Evolutionary conservation across 2,888 invertebrate species (phyloP).

Genomic region (Scelioninae gen. 2): DNA sequence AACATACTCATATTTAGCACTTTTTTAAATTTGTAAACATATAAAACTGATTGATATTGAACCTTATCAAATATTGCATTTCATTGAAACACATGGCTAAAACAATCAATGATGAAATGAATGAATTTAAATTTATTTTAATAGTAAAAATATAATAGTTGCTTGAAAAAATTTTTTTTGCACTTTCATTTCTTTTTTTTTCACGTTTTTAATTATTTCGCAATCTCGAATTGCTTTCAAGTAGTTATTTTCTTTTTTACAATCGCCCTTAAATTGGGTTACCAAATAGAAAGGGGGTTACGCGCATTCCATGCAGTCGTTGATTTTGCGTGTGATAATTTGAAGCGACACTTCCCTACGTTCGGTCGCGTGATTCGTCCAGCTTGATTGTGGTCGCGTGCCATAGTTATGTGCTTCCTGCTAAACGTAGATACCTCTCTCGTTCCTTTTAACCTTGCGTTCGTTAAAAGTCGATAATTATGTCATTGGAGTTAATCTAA

Average conservation of each 20-base stretch:
- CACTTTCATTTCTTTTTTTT: too few species aligned
- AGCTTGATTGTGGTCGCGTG: constrained; percentile 30
- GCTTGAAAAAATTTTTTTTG: too few species aligned
- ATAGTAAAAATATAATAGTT: too few species aligned
- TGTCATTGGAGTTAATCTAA: constrained; percentile 12
- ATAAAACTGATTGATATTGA: too few species aligned
- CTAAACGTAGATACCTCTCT: constrained; percentile 3
- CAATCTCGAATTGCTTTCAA: too few species aligned
- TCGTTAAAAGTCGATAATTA: constrained; percentile 23
- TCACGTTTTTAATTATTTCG: too few species aligned
- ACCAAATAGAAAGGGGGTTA: constrained; percentile 1
- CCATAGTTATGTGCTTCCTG: constrained; percentile 10
- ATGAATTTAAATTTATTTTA: too few species aligned
- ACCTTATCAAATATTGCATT: too few species aligned
- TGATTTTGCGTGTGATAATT: constrained; percentile 15
- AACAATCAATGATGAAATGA: too few species aligned
- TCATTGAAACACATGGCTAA: too few species aligned
- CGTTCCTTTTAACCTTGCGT: constrained; percentile 33
- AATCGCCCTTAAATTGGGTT: constrained; percentile 2
- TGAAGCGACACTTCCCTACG: constrained; percentile 14
- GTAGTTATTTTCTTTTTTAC: not conserved
- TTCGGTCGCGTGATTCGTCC: constrained; percentile 1
- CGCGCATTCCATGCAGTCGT: constrained; percentile 2
- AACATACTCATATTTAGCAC: too few species aligned
- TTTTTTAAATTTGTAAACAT: too few species aligned